Evolutionary conservation across 2,113 vertebrate genomes (phyloP), one percentile per base, ranked within the genome.

Genomic region (Oreochromis aureus): DNA sequence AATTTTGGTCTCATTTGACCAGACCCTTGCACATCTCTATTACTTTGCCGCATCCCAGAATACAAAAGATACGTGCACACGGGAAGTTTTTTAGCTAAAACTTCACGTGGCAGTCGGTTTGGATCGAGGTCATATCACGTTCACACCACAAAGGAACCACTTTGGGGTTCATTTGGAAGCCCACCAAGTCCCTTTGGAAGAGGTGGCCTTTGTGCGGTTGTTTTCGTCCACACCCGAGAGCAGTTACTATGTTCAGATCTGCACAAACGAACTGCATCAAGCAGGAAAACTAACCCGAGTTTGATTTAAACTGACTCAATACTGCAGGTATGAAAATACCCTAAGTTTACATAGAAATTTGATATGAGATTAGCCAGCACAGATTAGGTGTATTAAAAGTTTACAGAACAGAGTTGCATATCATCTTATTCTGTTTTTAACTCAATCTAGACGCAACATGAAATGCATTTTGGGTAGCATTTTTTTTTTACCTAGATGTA

Each of bases 241-340:
- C 61, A 66, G 34, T 39, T 39, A 39, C 19, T 22, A 11, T 66
- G 61, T 39, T 66, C 61, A 66, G 10, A 39, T 13, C 34, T 22
- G 19, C 34, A 66, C 34, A 39, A 66, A 39, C 6, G 0, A 39
- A 66, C 34, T 39, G 10, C 61, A 66, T 22, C 34, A 39, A 66
- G 63, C 24, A 30, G 24, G 24, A 58, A 58, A 58, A 58, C 55
- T 7, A 27, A 56, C 34, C 34, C 1, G 3, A 22, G 36, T 22
- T 69, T 41, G 63, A 69, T 41, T 69, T 41, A 69, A 15, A 22
- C 8, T 19, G 34, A 66, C 10, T 22, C 39, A 39, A 39, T 66
- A 66, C 61, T 39, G 36, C 63, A 69, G 63, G 34, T 41, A 66
- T n/a, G 34, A 66, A 66, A 66, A 66, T 66, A 66, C 61, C 61